Base-by-base conservation (phyloP, 2,888 invertebrate genomes). In the Epistrophe grossulariae region DNA sequence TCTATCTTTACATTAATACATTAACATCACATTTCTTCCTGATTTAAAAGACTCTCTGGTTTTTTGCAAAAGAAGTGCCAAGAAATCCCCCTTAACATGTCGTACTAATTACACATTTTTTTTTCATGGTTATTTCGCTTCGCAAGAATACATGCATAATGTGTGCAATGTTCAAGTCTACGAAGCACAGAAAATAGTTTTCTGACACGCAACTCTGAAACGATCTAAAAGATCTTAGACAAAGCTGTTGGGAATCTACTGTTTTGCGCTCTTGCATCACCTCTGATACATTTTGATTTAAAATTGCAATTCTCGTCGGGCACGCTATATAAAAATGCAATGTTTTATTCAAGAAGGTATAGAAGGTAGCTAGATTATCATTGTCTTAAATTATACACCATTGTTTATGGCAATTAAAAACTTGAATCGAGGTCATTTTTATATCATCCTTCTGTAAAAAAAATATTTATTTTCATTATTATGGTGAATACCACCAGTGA, bases 111-210 rank as follows among this genome's bases (percentile, higher is more conserved):
- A 83, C 83, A 83, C 78, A 35, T 35, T 35, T 9, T 35, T 79
- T 59, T 50, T 84, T 48, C 76, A 76, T 70, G 62, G 57, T 45
- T 70, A 70, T 79, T 82, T 55, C 74, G 82, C 81, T 64, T 43
- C 74, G 72, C 74, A 79, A 64, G 68, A 79, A 87, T 83, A 68
- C 71, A 79, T 87, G 76, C 83, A 87, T 87, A 83, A 87, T 83
- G 66, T 82, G 78, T 74, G 87, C 79, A 83, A 83, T 83, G 87
- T 83, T 83, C 87, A 72, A 87, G 87, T 83, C 87, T 87, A 68
- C 72, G 79, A 83, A 83, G 87, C 87, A 83, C 79, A 83, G 83
- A 87, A 79, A 87, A 87, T 83, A 83, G 83, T 83, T 87, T 85
- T 83, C 71, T 72, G 83, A 83, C 87, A 87, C 87, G 87, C 87